Percentiles rank a stretch among this genome's conserved stretches.
These are phyloP conservation scores for Drosophila vallismaia DNA, from an alignment of 2,888 invertebrate genomes.

Conservation along the genomic window DNA sequence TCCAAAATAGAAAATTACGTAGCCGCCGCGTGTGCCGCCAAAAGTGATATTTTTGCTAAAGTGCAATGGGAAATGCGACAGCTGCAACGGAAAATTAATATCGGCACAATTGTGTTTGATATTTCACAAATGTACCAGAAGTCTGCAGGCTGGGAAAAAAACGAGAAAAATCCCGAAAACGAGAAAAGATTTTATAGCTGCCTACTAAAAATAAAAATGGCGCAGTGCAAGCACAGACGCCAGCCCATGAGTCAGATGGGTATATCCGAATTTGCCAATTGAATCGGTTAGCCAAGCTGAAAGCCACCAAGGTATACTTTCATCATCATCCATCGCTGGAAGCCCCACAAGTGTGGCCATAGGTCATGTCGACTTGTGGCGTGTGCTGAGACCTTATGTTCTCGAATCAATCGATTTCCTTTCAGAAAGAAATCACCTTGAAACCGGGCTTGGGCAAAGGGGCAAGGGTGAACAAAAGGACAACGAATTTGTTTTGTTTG, in stretches of 20 bases:
- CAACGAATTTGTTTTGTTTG: conserved; percentile 45
- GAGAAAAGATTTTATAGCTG: conserved; percentile 54
- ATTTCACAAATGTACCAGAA: conserved; percentile 1
- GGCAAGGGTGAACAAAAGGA: conserved; percentile 38
- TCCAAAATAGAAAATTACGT: conserved; percentile 60
- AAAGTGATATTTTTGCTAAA: conserved; percentile 44
- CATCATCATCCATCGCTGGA: conserved; percentile 32
- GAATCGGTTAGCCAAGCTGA: conserved; percentile 1
- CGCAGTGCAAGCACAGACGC: conserved; percentile 31
- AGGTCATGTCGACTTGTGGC: conserved; percentile 46
- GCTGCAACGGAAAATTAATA: conserved; percentile 64
- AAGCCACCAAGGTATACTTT: conserved; percentile 18
- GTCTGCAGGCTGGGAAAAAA: neutral
- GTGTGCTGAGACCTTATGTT: conserved; percentile 26
- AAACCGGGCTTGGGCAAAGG: conserved; percentile 20
- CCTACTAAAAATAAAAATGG: conserved; percentile 63
- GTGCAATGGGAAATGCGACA: conserved; percentile 56
- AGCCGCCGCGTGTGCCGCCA: conserved; percentile 54
- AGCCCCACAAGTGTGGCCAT: conserved; percentile 60
- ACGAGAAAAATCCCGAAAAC: conserved; percentile 21
- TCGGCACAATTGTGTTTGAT: conserved; percentile 53
- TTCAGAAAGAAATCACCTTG: conserved; percentile 45
- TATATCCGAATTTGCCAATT: conserved; percentile 10
- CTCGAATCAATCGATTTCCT: conserved; percentile 64
- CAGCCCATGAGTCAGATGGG: conserved; percentile 12